These are phyloP conservation scores for Colostygia pectinataria DNA, from an alignment of 2,888 invertebrate species.

Conservation along the genomic window DNA sequence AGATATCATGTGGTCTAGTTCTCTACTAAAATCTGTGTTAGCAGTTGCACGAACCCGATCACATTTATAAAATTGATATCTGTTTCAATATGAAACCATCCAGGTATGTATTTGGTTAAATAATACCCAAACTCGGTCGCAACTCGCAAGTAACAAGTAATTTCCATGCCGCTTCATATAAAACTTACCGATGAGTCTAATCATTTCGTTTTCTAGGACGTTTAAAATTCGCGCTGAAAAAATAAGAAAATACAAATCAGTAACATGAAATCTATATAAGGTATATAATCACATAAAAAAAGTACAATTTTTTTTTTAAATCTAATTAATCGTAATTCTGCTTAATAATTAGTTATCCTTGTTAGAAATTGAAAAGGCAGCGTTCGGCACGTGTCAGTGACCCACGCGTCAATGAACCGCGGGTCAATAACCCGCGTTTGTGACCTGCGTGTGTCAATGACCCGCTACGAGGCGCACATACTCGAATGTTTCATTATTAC, in stretches of 20 bases:
- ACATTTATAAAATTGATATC: slow-evolving; percentile 19
- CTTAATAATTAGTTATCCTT: too few species aligned
- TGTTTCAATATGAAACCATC: slow-evolving; percentile 1
- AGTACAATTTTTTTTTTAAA: too few species aligned
- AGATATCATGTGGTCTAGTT: slow-evolving; percentile 2
- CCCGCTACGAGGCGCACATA: too few species aligned
- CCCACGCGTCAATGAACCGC: too few species aligned
- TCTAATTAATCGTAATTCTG: too few species aligned
- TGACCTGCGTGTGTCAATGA: too few species aligned
- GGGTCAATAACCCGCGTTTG: too few species aligned
- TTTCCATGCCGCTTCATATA: slow-evolving; percentile 12
- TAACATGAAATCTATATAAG: too few species aligned
- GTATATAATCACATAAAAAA: too few species aligned
- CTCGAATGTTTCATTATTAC: too few species aligned
- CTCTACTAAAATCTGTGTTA: slow-evolving; percentile 7
- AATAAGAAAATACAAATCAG: not conserved
- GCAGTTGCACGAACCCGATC: slow-evolving; percentile 16
- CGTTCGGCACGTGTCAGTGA: too few species aligned
- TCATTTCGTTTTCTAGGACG: slow-evolving; percentile 19
- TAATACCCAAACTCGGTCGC: slow-evolving; percentile 20
- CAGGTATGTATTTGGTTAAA: slow-evolving; percentile 1
- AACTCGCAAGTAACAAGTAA: slow-evolving; percentile 12
- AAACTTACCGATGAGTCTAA: slow-evolving; percentile 14
- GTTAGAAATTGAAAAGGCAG: too few species aligned
- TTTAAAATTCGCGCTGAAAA: slow-evolving; percentile 10